These are phyloP conservation scores for Hoplodrina blanda DNA, from an alignment of 2,888 invertebrate genomes.

Conservation along the genomic window DNA sequence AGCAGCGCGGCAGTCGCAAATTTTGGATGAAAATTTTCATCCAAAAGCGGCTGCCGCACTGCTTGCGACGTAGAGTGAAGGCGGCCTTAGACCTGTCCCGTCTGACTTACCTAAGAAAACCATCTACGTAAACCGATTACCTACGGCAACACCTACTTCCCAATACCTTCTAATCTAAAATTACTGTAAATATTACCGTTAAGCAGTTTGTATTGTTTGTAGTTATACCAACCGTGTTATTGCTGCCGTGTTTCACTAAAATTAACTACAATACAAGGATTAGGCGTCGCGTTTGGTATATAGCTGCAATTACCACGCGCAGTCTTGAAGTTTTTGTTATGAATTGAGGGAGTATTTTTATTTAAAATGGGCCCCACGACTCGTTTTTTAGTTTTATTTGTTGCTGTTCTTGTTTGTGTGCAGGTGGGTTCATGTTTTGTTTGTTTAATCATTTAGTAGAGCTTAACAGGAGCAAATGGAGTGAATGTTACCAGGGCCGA, in stretches of 20 bases:
- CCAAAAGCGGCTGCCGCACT: too few relatives aligned
- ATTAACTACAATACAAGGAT: neutral
- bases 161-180: constrained; percentile 7
- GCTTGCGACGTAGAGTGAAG: too few relatives aligned
- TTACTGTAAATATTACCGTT: constrained; percentile 3
- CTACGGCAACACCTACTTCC: neutral
- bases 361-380: constrained; percentile 18
- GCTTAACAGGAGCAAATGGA: too few relatives aligned
- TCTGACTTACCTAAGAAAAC: too few relatives aligned
- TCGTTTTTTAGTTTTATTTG: neutral
- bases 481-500: too few relatives aligned
- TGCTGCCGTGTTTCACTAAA: constrained; percentile 11
- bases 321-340: constrained; percentile 17
- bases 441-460: neutral
- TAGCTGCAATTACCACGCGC: constrained; percentile 1
- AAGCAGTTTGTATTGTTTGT: neutral
- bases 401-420: constrained; percentile 7
- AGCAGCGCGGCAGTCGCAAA: too few relatives aligned
- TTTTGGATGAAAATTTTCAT: too few relatives aligned
- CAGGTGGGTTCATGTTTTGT: constrained; percentile 12
- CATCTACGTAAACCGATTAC: too few relatives aligned
- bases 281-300: neutral
- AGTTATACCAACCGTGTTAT: constrained; percentile 23
- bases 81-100: too few relatives aligned
- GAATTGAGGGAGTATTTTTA: neutral